Evolutionary conservation across 2,888 invertebrate species (phyloP).

Genomic region (Patella caerulea): DNA sequence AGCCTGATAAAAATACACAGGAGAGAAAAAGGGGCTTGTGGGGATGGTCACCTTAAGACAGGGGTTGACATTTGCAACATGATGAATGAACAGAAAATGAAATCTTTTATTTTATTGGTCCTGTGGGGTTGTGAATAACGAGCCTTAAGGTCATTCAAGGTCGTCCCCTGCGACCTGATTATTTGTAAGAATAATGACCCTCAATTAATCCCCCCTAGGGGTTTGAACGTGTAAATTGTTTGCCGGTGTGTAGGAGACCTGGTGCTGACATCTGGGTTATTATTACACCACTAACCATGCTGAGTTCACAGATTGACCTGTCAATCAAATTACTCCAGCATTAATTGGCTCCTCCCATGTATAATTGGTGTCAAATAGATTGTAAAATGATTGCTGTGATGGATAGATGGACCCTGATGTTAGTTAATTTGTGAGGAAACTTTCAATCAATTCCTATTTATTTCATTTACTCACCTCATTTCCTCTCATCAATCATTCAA

Average conservation of each 20-base stretch:
- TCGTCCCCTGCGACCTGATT: neutral
- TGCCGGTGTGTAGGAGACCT: conserved; percentile 25
- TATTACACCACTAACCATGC: conserved; percentile 25
- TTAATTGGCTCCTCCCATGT: neutral
- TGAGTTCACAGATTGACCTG: conserved; percentile 31
- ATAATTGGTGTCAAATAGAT: conserved; percentile 2
- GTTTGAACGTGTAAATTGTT: conserved; percentile 18
- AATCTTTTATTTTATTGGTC: neutral
- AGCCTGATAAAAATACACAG: too few species aligned
- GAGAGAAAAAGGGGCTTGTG: too few species aligned
- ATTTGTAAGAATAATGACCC: neutral
- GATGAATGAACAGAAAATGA: neutral
- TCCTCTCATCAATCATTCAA: too few species aligned
- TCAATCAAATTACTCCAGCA: conserved; percentile 21
- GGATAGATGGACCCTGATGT: neutral
- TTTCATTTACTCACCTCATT: too few species aligned
- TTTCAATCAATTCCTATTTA: too few species aligned
- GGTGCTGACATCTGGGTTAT: conserved; percentile 40
- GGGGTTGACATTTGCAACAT: too few species aligned
- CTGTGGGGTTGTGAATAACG: neutral
- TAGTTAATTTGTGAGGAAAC: too few species aligned
- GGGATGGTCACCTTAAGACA: too few species aligned
- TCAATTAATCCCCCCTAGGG: conserved; percentile 25
- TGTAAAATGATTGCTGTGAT: neutral
- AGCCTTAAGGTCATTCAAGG: neutral